Base-by-base conservation (phyloP, 1,140 invertebrate genomes). In the Trachelipus rathkii region DNA sequence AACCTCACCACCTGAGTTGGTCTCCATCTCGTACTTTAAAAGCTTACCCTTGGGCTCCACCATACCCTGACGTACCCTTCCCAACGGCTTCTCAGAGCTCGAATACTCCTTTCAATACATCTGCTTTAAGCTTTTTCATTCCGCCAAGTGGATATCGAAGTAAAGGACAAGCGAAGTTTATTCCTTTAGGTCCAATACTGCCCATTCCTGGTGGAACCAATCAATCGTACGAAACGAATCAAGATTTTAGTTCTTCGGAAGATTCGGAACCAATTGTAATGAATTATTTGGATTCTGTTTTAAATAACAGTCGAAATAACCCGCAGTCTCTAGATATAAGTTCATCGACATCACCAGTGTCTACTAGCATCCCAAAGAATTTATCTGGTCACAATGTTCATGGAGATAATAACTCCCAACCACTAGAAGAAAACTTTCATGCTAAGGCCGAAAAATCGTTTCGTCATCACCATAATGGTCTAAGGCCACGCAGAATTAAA, bases 381-480 rank as follows among this genome's bases (percentile, higher is more conserved):
- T 60, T 15, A 13, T 60, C 50, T 60, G 50, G 50, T 60, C 50
- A 60, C 11, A 13, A 60, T 15, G 19, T 19, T 19, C 8, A 60
- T 60, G 50, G 50, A 13, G 19, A 60, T 60, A n/a, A n/a, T n/a
- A 19, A 15, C 19, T 60, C 50, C 19, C 1, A 15, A 19, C 19
- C 19, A 60, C 19, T 19, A 60, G 50, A 60, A 60, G 50, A 60
- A 60, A 19, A 19, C 19, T 0, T 19, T 1, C 8, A 60, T 60
- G 50, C 19, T 19, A 60, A 19, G 19, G 19, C 50, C 19, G 50
- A 60, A 60, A 60, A 13, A 60, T 19, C 50, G 19, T 15, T 19
- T 60, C 50, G 50, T 8, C 50, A 60, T 60, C 50, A 60, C 50
- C 50, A 60, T 60, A 60, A 60, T 60, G 50, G 50, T 15, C 11